Conservation (phyloP, 2,113 vertebrate genomes). For the Nothobranchius furzeri region DNA sequence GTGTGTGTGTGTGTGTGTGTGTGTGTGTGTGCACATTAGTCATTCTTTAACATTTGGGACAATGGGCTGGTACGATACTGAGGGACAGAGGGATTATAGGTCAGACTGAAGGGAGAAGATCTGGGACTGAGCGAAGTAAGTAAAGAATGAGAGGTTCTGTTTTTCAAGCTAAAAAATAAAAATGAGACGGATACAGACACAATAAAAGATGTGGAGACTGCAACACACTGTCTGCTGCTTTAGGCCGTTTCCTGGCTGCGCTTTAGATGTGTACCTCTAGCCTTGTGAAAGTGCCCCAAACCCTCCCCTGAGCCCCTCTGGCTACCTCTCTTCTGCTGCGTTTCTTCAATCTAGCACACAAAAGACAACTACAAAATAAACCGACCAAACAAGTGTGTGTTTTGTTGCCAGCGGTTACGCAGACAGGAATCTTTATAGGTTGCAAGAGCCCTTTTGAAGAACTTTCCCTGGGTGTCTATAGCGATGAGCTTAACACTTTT, state of each 20-base stretch:
- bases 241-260: conserved; percentile 33
- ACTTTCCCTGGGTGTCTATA: conserved; percentile 60
- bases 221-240: conserved; percentile 29
- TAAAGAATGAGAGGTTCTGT: conserved; percentile 8
- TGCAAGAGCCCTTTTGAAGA: conserved; percentile 49
- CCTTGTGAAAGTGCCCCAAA: conserved; percentile 37
- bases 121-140: conserved; percentile 6
- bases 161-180: conserved; percentile 22
- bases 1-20: conserved; percentile 45
- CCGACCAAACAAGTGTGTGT: conserved; percentile 63
- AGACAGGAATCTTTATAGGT: conserved; percentile 48
- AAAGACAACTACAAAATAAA: conserved; percentile 57
- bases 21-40: conserved; percentile 39
- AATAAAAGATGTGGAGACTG: conserved; percentile 15
- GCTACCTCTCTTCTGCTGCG: conserved; percentile 2
- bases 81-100: conserved; percentile 52
- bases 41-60: conserved; percentile 48
- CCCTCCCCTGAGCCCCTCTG: neutral
- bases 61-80: conserved; percentile 52
- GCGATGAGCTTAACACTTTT: conserved; percentile 46
- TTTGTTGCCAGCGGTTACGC: conserved; percentile 62
- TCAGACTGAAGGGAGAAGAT: conserved; percentile 45
- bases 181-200: conserved; percentile 17
- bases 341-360: conserved; percentile 53
- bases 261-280: conserved; percentile 45